Evolutionary conservation across 2,888 invertebrate species (phyloP), one percentile per base, ranked within the genome.

Genomic region (Troides aeacus): DNA sequence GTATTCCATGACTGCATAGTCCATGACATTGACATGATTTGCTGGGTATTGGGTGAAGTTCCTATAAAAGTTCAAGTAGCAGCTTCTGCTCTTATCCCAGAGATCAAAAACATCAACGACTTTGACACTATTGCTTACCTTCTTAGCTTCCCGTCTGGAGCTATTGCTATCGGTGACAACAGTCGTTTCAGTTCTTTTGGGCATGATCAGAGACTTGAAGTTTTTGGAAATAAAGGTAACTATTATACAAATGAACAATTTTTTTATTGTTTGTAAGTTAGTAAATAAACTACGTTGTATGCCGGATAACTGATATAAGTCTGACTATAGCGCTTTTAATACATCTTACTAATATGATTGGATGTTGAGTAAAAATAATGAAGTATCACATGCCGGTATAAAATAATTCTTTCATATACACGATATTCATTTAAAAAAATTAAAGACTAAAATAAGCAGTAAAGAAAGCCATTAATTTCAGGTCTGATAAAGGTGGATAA

Each of bases 1-100:
- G 94, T 95, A 53, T 95, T 95, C 81, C 94, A 95, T 71, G 95
- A 96, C 79, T 94, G 95, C 75, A 87, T 94, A 68, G 95, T 95
- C 1, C 95, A 96, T 76, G 95, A 96, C 80, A 90, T 96, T 70
- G 95, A 96, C 77, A 89, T 94, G 83, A 82, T 94, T 12, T 94
- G 94, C 70, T 95, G 94, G 94, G 81, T 95, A 50, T 81, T 95
- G 39, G 94, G 94, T 0, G 95, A 95, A 79, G 90, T 93, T 71
- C 95, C 95, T 0, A 84, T 78, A 24, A 93, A 89, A 72, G 94
- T 95, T 68, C 90, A 89, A 76, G 89, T 93, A 1, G 78, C 88
- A 36, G 94, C 93, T 15, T 80, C 88, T 8, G 92, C 94, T 0
- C 93, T 95, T 75, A 93, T 94, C 72, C 93, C 94, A 0, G 94